phyloP scores from a whole-genome alignment of 2,888 invertebrate species.

The Neoascia interrupta region DNA sequence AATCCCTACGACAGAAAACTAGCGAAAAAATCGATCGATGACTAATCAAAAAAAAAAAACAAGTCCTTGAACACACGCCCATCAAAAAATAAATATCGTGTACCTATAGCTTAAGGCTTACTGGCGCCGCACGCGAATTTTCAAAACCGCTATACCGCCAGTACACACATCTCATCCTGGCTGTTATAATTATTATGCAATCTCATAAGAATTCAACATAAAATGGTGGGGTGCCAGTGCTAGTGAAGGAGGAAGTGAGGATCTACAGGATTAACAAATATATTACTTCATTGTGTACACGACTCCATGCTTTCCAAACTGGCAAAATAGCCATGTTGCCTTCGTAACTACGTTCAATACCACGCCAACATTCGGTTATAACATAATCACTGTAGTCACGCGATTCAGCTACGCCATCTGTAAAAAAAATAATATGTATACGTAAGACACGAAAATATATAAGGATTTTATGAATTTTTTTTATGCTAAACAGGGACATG shows the following conservation, averaged over 20 bases:
- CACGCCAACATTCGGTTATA: conserved; percentile 88
- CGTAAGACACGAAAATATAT: neutral
- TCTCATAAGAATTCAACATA: conserved; percentile 34
- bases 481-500: conserved; percentile 29
- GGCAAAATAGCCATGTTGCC: conserved; percentile 87
- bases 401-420: conserved; percentile 79
- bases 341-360: conserved; percentile 83
- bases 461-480: neutral
- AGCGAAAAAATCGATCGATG: conserved; percentile 50
- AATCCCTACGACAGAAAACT: neutral
- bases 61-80: conserved; percentile 62
- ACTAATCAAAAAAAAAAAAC: conserved; percentile 52
- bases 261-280: conserved; percentile 35
- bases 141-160: conserved; percentile 9
- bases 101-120: conserved; percentile 23
- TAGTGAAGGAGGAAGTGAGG: conserved; percentile 7
- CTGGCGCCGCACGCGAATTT: conserved; percentile 62
- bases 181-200: conserved; percentile 63
- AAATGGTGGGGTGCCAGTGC: conserved; percentile 1
- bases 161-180: conserved; percentile 35
- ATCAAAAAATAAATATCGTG: conserved; percentile 31
- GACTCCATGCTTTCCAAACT: conserved; percentile 90
- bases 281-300: conserved; percentile 84
- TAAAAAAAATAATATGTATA: conserved; percentile 29
- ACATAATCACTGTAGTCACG: conserved; percentile 83